Evolutionary conservation across 2,888 invertebrate genomes (phyloP), one percentile per base, ranked within the genome.

Genomic region (Rhyacophila evoluta): DNA sequence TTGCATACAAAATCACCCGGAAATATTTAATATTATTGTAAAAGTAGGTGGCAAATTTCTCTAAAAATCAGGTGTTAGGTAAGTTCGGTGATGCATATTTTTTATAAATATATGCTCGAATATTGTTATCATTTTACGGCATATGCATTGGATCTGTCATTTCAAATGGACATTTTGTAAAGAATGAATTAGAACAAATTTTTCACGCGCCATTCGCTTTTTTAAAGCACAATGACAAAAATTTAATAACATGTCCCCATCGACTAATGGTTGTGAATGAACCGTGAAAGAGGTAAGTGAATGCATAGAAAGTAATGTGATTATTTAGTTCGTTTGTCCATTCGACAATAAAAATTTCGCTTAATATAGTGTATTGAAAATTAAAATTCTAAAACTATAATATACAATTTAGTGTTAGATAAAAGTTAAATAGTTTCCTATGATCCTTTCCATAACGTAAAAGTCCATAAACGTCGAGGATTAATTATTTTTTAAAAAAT

Each of bases 221-320:
- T 10, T 25, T 19, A 25, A 25, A 55, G 25, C 55, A 55, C 55
- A 55, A 55, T 55, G 55, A 55, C 55, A 55, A 55, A 55, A 55
- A 55, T 55, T n/a, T n/a, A 6, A 33, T 33, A 33, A 33, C 29
- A 5, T 69, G 68, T 37, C 38, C 69, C 39, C 39, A 41, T 39
- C 19, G 70, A 36, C 25, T 78, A 78, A 78, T 74, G 74, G 41
- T 19, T 70, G 15, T 36, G 41, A 78, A 71, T 39, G 75, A 67
- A 72, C 28, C 72, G 39, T 73, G 73, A 27, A 72, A 41, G 10
- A 19, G 37, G 39, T 25, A 27, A 55, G 78, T 71, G 70, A 78
- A 74, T 78, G 78, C 78, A 78, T 78, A 78, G 78, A 78, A 78
- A 78, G 78, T 78, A n/a, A 5, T 33, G 76, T 55, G 68, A 77